Evolutionary conservation across 2,888 invertebrate genomes (phyloP).

Genomic region (Pherbina coryleti): DNA sequence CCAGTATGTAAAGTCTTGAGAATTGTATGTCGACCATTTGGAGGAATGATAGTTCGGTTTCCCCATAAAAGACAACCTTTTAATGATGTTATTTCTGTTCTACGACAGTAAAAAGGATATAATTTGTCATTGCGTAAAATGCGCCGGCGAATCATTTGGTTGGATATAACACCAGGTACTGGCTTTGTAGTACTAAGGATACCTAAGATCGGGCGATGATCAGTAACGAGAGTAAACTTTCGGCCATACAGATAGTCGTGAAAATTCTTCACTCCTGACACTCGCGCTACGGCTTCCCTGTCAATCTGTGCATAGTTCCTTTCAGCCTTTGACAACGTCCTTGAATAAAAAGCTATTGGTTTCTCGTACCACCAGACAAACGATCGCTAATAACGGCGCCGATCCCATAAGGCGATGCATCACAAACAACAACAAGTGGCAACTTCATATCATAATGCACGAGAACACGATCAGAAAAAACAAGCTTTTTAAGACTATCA

Average conservation of each 20-base stretch:
- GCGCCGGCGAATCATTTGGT: too few species aligned
- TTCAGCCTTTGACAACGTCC: conserved; percentile 32
- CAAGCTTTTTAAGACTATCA: conserved; percentile 37
- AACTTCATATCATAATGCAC: conserved; percentile 39
- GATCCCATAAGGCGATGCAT: conserved; percentile 43
- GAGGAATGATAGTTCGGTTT: too few species aligned
- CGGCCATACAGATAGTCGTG: conserved; percentile 43
- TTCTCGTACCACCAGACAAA: conserved; percentile 35
- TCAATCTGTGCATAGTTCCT: conserved; percentile 42
- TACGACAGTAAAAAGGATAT: too few species aligned
- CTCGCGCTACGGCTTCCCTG: conserved; percentile 41
- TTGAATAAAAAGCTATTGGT: conserved; percentile 36
- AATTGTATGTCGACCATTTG: too few species aligned
- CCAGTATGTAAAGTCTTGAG: too few species aligned
- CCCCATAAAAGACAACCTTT: background rate
- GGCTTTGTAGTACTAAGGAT: conserved; percentile 44
- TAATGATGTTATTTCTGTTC: too few species aligned
- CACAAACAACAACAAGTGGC: conserved; percentile 42
- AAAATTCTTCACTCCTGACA: conserved; percentile 44
- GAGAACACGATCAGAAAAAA: too few species aligned
- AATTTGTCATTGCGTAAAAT: too few species aligned
- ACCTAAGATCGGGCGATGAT: conserved; percentile 39
- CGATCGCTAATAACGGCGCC: conserved; percentile 29
- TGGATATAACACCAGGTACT: conserved; percentile 13
- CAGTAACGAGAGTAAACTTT: conserved; percentile 39